Conservation (phyloP, 2,797 vertebrate genomes). For the Rhinophrynus dorsalis region DNA sequence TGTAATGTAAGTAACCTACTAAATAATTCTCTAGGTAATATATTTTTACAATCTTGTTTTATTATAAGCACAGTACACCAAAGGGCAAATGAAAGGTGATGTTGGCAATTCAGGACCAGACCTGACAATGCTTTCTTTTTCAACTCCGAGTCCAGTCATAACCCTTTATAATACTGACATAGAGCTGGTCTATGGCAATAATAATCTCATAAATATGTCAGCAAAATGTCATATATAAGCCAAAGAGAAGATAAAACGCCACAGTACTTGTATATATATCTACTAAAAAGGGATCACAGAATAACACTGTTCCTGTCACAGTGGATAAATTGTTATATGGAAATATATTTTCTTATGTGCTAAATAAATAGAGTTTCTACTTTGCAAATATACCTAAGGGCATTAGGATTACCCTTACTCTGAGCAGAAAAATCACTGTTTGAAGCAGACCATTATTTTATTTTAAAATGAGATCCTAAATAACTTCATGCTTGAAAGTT, state of each 20-base stretch:
- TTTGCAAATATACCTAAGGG: constrained; percentile 26
- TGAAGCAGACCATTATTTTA: neutral
- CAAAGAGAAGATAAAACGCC: constrained; percentile 20
- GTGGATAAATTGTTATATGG: constrained; percentile 4
- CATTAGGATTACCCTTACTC: neutral
- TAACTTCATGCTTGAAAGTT: neutral
- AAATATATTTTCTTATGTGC: constrained; percentile 8
- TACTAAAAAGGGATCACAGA: constrained; percentile 20
- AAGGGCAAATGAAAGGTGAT: neutral
- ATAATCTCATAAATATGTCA: constrained; percentile 35
- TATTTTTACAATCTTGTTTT: constrained; percentile 10
- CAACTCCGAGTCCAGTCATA: constrained; percentile 1
- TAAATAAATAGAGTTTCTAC: constrained; percentile 9
- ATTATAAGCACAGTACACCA: neutral
- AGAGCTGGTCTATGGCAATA: constrained; percentile 8
- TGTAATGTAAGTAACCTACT: neutral
- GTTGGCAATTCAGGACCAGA: neutral
- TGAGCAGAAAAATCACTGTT: neutral
- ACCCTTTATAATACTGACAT: constrained; percentile 25
- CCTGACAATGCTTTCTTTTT: neutral
- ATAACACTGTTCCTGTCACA: constrained; percentile 25
- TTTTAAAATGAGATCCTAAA: constrained; percentile 1
- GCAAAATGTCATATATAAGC: constrained; percentile 13
- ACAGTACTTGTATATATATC: constrained; percentile 1
- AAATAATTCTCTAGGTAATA: neutral